Percentiles rank a stretch among this genome's conserved stretches.
phyloP scores from a whole-genome alignment of 2,797 vertebrate genomes.

The Myiotriccus ornatus region DNA sequence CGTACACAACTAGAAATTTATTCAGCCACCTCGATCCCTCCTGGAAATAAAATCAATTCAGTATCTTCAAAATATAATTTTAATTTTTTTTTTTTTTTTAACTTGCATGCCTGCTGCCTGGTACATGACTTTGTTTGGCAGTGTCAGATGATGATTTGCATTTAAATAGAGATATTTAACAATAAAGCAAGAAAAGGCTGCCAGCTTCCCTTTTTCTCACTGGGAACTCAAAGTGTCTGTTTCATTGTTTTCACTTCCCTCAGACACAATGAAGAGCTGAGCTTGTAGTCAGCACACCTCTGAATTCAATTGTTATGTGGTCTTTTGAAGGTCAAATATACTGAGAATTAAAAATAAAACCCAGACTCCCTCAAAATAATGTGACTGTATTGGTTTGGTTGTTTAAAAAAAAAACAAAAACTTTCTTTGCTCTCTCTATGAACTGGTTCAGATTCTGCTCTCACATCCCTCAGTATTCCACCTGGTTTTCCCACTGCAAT shows the following conservation, averaged over 20 bases:
- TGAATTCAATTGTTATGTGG: not conserved
- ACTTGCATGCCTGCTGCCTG: not conserved
- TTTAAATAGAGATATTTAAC: slow-evolving; percentile 63
- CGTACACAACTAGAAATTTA: not conserved
- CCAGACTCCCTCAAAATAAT: not conserved
- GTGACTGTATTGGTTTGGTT: not conserved
- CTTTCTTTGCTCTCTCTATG: not conserved
- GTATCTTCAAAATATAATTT: not conserved
- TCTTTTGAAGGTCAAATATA: slow-evolving; percentile 7
- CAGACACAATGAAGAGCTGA: not conserved
- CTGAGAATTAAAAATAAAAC: not conserved
- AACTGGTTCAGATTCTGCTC: not conserved
- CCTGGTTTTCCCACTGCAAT: not conserved
- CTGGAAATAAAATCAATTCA: slow-evolving; percentile 20
- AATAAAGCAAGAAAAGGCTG: slow-evolving; percentile 28
- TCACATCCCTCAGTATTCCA: not conserved
- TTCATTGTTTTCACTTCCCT: slow-evolving; percentile 41
- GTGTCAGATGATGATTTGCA: slow-evolving; percentile 48
- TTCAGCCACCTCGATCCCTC: not conserved
- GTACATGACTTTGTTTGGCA: slow-evolving; percentile 31
- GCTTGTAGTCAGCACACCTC: not conserved
- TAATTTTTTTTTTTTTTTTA: not conserved
- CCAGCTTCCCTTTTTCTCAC: not conserved
- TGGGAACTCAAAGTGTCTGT: slow-evolving; percentile 8
- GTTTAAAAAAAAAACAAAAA: not conserved